Evolutionary conservation across 2,113 vertebrate genomes (phyloP).

Genomic region (Mustela lutreola): DNA sequence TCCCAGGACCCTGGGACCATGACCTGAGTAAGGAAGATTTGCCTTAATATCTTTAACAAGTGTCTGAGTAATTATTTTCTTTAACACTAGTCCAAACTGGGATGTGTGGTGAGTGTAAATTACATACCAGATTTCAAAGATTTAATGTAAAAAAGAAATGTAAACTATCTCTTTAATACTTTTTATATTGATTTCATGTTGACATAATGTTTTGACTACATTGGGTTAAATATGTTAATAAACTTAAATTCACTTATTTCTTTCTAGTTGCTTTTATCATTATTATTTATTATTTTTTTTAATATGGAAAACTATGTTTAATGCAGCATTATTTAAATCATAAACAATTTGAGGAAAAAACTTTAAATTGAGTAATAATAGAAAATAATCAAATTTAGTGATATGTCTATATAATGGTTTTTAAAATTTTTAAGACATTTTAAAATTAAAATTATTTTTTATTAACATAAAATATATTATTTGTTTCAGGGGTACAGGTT

Average conservation of each 20-base stretch:
- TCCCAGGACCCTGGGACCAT: too few relatives aligned
- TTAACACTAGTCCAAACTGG: neutral
- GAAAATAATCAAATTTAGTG: neutral
- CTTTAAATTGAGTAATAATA: neutral
- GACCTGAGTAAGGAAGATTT: neutral
- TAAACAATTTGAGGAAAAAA: neutral
- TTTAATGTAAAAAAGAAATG: neutral
- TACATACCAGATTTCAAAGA: constrained; percentile 19
- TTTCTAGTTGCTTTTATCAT: neutral
- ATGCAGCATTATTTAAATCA: neutral
- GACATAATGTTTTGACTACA: neutral
- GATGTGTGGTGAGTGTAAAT: neutral
- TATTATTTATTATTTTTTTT: neutral
- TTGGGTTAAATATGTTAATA: neutral
- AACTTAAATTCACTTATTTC: constrained; percentile 23
- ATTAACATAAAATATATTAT: too few relatives aligned
- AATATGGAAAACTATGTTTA: neutral
- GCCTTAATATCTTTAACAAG: neutral
- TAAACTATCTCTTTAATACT: neutral
- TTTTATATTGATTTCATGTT: neutral
- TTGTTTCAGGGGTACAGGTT: too few relatives aligned
- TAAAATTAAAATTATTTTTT: too few relatives aligned
- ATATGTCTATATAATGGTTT: neutral
- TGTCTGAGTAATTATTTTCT: neutral
- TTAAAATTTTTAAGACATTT: too few relatives aligned